phyloP scores from a whole-genome alignment of 1,140 invertebrate species.

The Argopecten irradians region DNA sequence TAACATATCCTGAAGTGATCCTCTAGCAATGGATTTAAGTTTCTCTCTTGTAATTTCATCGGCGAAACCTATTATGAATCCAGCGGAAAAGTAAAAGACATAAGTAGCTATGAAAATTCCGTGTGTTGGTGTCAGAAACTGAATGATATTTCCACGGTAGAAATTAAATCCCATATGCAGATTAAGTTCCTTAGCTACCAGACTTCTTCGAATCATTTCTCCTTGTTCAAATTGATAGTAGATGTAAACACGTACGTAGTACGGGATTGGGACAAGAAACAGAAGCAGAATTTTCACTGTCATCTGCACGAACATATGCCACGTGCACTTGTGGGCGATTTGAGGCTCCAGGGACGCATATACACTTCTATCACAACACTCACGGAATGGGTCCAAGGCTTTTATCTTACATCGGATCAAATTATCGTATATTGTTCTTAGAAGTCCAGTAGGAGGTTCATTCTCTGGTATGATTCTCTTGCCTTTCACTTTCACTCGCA shows the following conservation, averaged over 20 bases:
- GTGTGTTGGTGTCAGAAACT: conserved; percentile 71
- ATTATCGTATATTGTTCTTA: conserved; percentile 70
- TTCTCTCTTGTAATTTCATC: conserved; percentile 63
- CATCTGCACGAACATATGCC: conserved; percentile 65
- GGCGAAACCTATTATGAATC: conserved; percentile 64
- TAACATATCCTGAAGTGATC: conserved; percentile 69
- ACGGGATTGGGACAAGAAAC: conserved; percentile 70
- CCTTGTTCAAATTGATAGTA: conserved; percentile 72
- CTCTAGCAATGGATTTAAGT: conserved; percentile 63
- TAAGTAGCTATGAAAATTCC: conserved; percentile 70
- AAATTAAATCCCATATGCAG: conserved; percentile 63
- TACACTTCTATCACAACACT: conserved; percentile 70
- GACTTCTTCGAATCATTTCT: conserved; percentile 60
- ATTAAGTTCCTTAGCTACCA: conserved; percentile 47
- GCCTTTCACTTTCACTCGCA: conserved; percentile 70
- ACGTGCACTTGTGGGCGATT: conserved; percentile 65
- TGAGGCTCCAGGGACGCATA: conserved; percentile 65
- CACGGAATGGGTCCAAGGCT: conserved; percentile 63
- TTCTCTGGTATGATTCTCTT: conserved; percentile 71
- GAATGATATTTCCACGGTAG: conserved; percentile 70
- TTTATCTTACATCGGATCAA: conserved; percentile 71
- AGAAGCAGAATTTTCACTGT: conserved; percentile 64
- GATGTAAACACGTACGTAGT: conserved; percentile 69
- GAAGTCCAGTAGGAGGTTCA: conserved; percentile 69
- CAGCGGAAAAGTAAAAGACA: conserved; percentile 67